phyloP scores from a whole-genome alignment of 2,797 vertebrate genomes.

The Echiichthys vipera region DNA sequence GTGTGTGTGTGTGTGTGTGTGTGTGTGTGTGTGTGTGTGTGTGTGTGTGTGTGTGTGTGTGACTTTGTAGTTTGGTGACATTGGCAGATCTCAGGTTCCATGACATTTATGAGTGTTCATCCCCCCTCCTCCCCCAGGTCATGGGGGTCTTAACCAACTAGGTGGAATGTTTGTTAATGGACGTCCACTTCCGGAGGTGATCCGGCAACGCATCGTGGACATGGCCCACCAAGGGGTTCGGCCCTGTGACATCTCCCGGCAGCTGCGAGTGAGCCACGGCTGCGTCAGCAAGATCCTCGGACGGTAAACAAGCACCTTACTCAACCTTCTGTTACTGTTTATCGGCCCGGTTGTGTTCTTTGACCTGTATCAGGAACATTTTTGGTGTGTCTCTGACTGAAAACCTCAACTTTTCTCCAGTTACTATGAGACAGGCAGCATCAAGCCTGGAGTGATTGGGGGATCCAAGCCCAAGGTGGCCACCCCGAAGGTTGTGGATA shows the following conservation, averaged over 20 bases:
- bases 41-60: not conserved
- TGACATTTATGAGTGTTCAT: slow-evolving; percentile 86
- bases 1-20: too few relatives aligned
- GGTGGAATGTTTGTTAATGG: slow-evolving; percentile 95
- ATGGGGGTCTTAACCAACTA: slow-evolving; percentile 95
- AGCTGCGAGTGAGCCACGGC: slow-evolving; percentile 92
- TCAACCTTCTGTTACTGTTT: slow-evolving; percentile 15
- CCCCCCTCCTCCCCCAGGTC: slow-evolving; percentile 87
- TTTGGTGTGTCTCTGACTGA: not conserved
- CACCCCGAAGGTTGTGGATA: slow-evolving; percentile 94
- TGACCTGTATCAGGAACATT: not conserved
- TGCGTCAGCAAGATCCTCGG: slow-evolving; percentile 96
- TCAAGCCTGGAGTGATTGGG: slow-evolving; percentile 93
- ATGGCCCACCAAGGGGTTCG: slow-evolving; percentile 93
- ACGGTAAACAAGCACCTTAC: slow-evolving; percentile 81
- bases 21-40: not conserved
- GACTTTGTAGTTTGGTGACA: not conserved
- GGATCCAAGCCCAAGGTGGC: slow-evolving; percentile 95
- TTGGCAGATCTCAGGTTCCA: slow-evolving; percentile 51
- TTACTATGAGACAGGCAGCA: slow-evolving; percentile 95
- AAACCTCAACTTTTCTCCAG: slow-evolving; percentile 67
- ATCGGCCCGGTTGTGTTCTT: not conserved
- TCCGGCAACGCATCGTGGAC: slow-evolving; percentile 94
- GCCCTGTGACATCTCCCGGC: slow-evolving; percentile 93
- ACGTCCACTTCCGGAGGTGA: slow-evolving; percentile 92